Conservation (phyloP, 53 echinoderm and acorn worm species). For the Holothuria leucospilota region DNA sequence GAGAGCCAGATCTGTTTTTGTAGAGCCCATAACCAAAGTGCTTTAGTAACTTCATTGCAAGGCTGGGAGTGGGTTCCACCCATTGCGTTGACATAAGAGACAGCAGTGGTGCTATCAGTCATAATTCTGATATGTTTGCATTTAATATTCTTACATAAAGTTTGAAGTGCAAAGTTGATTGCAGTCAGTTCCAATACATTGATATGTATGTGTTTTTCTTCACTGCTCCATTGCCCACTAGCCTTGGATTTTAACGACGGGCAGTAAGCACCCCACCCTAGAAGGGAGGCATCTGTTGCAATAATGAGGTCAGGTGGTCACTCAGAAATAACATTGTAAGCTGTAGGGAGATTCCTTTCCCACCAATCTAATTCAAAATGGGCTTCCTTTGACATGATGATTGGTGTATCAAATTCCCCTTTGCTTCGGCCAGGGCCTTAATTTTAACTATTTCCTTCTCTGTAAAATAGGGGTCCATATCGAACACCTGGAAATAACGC, state of each 20-base stretch:
- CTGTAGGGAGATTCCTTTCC: background rate
- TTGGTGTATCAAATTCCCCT: constrained; percentile 6
- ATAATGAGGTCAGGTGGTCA: background rate
- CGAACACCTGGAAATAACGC: constrained; percentile 22
- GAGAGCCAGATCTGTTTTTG: background rate
- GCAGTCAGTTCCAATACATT: constrained; percentile 33
- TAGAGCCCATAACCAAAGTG: constrained; percentile 17
- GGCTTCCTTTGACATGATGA: constrained; percentile 2
- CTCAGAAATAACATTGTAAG: constrained; percentile 17
- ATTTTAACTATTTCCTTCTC: constrained; percentile 28
- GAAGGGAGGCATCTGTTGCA: too few relatives aligned
- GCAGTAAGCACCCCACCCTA: constrained; percentile 30
- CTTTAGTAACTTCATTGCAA: constrained; percentile 15
- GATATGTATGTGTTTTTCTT: constrained; percentile 20
- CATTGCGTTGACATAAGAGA: constrained; percentile 25
- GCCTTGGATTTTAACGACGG: constrained; percentile 1
- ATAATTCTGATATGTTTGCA: constrained; percentile 18
- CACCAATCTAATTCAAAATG: constrained; percentile 26
- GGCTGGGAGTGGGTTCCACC: constrained; percentile 24
- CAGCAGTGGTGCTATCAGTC: constrained; percentile 30
- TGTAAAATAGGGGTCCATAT: constrained; percentile 20
- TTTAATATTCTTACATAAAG: background rate
- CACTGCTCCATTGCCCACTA: constrained; percentile 19
- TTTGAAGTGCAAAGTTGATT: constrained; percentile 10
- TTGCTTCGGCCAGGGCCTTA: background rate